Evolutionary conservation across 2,113 vertebrate species (phyloP), one percentile per base, ranked within the genome.

Genomic region (Globicephala melas): DNA sequence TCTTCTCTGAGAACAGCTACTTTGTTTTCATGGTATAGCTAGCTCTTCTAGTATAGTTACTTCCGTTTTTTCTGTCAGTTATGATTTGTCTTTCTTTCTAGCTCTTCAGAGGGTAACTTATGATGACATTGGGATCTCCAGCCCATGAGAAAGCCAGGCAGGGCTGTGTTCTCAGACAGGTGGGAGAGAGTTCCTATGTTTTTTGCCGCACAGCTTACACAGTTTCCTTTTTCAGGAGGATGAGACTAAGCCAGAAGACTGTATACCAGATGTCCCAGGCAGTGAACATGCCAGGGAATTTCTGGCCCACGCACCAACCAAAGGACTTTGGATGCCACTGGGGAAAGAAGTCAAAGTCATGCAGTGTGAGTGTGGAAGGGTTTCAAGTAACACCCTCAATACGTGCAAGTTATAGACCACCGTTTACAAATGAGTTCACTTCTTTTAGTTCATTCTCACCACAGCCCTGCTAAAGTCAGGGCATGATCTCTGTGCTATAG

Each of bases 341-440:
- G 99, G 99, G 71, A 99, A 99, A 98, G 99, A 99, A 98, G 99
- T 99, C 97, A 99, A 99, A 98, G 99, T 99, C 93, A 99, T 99
- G 99, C 99, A 99, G 97, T 99, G 99, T 99, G 98, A 99, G 99
- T 98, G 26, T 79, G 80, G 84, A 73, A 92, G 38, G 8, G 63
- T 28, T 55, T 31, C 89, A 28, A 31, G 55, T 9, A 70, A 26
- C 44, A 23, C 17, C 18, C 91, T 50, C 9, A 25, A 0, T 3
- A 21, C 63, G 18, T 2, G 0, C n/a, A 4, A 11, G 53, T 31
- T 11, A 13, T 1, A 28, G 8, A 21, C 15, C 63, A 5, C 15
- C 3, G 10, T 23, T 36, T 12, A 58, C 44, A 47, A 44, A 65
- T 11, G 2, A 8, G 31, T 28, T 36, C 53, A 11, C 25, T 14